Base-by-base conservation (phyloP, 2,888 invertebrate species). In the Drosophila barbarae region DNA sequence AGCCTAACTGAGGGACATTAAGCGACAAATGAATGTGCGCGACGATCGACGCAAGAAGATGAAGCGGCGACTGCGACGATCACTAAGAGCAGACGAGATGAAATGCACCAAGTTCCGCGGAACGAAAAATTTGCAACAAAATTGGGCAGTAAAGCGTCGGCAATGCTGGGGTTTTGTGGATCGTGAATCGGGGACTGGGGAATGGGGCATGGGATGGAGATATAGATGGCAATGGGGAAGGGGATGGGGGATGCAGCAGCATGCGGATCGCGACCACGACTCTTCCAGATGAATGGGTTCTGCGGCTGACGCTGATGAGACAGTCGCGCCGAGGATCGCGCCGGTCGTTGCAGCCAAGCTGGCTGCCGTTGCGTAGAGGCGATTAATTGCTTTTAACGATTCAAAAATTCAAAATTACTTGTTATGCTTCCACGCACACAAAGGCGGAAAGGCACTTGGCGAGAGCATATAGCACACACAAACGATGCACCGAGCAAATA, bases 321-420 rank as follows among this genome's bases (percentile, higher is more conserved):
- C 68, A 70, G 65, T 52, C 65, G 59, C 35, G 44, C 55, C 58
- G 39, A 44, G 44, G 60, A 51, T 49, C 58, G 15, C 39, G 44
- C 44, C 44, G 42, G 32, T 21, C 50, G 46, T 15, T 41, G 69
- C 77, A 74, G 77, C 76, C 82, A 79, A 76, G 72, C 82, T 69
- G 80, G 69, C 76, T 78, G 76, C 71, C 77, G 76, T 74, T 77
- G 77, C 69, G 77, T 77, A 77, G 77, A 74, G 74, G 84, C 81
- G 84, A 81, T 81, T 81, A 81, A 81, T 81, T 84, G 81, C 84
- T 84, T 81, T 81, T 84, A 84, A 84, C 81, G 81, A 81, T 81
- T 84, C 82, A 81, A 84, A 81, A 81, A 81, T 79, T 84, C 75
- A 84, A 81, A 81, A 81, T 84, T 79, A 84, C 82, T 77, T 81